phyloP scores from a whole-genome alignment of 2,888 invertebrate species.

The Invenusta paracnida region DNA sequence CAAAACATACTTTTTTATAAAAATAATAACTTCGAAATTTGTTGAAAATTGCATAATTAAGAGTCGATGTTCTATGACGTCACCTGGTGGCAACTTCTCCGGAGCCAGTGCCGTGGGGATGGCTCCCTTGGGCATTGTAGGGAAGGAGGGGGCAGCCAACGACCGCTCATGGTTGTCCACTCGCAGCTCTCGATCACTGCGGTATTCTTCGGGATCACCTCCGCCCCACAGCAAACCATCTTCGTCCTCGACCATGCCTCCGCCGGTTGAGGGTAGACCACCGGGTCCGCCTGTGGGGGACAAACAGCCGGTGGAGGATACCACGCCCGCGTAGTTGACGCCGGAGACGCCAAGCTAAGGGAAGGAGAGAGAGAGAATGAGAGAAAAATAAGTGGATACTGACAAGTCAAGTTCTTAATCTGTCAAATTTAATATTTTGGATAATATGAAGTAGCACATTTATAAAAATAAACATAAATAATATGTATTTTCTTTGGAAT shows the following conservation, averaged over 20 bases:
- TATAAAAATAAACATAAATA: too few species aligned
- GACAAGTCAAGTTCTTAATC: too few species aligned
- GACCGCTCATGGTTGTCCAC: slow-evolving; percentile 39
- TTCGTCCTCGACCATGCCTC: neutral
- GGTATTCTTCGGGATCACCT: slow-evolving; percentile 43
- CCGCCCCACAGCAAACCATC: slow-evolving; percentile 19
- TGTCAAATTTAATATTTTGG: too few species aligned
- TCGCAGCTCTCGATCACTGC: slow-evolving; percentile 40
- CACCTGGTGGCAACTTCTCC: neutral
- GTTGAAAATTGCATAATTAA: too few species aligned
- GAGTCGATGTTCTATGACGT: too few species aligned
- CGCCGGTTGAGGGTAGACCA: neutral
- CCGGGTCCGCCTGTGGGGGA: neutral
- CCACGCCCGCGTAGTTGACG: neutral
- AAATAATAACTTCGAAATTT: too few species aligned
- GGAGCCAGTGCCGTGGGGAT: neutral
- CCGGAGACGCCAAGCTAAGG: neutral
- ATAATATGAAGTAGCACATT: too few species aligned
- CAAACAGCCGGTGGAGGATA: neutral
- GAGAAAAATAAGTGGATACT: too few species aligned
- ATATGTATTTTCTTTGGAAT: too few species aligned
- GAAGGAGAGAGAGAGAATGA: neutral
- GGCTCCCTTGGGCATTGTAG: neutral
- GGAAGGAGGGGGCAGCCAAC: neutral
- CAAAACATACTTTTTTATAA: too few species aligned